Evolutionary conservation across 1,140 invertebrate species (phyloP), one percentile per base, ranked within the genome.

Genomic region (Drosophila micromelanica): DNA sequence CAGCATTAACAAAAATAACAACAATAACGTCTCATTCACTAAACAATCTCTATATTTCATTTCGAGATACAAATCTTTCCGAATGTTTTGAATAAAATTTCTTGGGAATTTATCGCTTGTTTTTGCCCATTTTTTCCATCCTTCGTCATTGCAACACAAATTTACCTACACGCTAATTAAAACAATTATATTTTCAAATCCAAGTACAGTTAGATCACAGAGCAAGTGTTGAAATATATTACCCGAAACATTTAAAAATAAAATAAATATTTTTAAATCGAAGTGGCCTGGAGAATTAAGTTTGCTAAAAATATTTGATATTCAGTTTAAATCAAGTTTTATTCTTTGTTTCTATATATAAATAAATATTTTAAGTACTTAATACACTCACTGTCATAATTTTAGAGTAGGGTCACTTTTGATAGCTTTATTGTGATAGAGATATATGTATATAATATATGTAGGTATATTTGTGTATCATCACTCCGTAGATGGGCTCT

Each of bases 41-140:
- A 23, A 43, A 42, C 20, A 57, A 27, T 43, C 42, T 57, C 38
- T 20, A 40, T 27, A 43, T n/a, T 30, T 57, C 55, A 57, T 57
- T 15, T 57, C 55, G 20, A 13, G 23, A 40, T 40, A 56, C 12
- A 42, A 56, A 11, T 8, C 6, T 27, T 23, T 55, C 12, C 8
- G 23, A 57, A 27, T 30, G 15, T 15, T 20, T 27, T n/a, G 23
- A 48, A 27, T n/a, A 48, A 48, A 48, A n/a, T 48, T 27, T 48
- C 46, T 27, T 48, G 11, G 12, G 5, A 27, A 48, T 38, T 54
- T 32, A 54, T 13, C 5, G 3, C 30, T 3, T 5, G 5, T 5
- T 27, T n/a, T 51, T 13, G 27, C 38, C 12, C 51, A 54, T 15
- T 38, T 13, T 51, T 15, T 8, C 30, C 48, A 51, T 32, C 9